Evolutionary conservation across 92 coral and sea anemone genomes (phyloP).

Genomic region (Porites cylindrica): DNA sequence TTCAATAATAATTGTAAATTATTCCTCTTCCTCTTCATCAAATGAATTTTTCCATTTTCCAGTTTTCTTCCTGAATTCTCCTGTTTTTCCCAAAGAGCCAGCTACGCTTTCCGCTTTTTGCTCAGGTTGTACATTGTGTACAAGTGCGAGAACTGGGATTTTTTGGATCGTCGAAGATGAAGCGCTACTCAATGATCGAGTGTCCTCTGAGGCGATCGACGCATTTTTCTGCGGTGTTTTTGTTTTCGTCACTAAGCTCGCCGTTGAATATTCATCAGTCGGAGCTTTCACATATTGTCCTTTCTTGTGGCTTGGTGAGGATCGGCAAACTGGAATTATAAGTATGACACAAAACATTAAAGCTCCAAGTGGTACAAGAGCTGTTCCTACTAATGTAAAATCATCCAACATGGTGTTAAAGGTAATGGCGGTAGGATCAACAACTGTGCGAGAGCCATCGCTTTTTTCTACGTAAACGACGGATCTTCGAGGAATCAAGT

Average conservation of each 20-base stretch:
- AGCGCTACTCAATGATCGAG: conserved; percentile 61
- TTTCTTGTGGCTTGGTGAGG: conserved; percentile 63
- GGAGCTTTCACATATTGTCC: conserved; percentile 88
- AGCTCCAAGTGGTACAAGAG: conserved; percentile 85
- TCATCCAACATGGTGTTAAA: conserved; percentile 94
- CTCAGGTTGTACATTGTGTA: conserved; percentile 93
- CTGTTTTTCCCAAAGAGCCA: conserved; percentile 16
- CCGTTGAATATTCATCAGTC: conserved; percentile 69
- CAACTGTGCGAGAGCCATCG: conserved; percentile 81
- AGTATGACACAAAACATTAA: conserved; percentile 85
- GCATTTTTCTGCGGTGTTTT: conserved; percentile 54
- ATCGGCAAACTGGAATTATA: conserved; percentile 83
- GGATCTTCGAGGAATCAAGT: conserved; percentile 85
- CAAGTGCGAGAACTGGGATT: conserved; percentile 96
- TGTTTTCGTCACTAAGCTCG: conserved; percentile 36
- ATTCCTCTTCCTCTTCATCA: conserved; percentile 72
- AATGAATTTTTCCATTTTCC: conserved; percentile 89
- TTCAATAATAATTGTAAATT: not conserved
- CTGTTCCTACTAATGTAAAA: conserved; percentile 90
- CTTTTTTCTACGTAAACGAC: conserved; percentile 85
- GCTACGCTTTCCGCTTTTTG: conserved; percentile 33
- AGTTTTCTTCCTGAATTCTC: conserved; percentile 73
- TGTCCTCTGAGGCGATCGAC: conserved; percentile 60
- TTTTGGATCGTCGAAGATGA: conserved; percentile 84
- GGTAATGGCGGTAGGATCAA: conserved; percentile 82